These are phyloP conservation scores for Neotoxoptera formosana DNA, from an alignment of 1,140 invertebrate species.

Conservation along the genomic window DNA sequence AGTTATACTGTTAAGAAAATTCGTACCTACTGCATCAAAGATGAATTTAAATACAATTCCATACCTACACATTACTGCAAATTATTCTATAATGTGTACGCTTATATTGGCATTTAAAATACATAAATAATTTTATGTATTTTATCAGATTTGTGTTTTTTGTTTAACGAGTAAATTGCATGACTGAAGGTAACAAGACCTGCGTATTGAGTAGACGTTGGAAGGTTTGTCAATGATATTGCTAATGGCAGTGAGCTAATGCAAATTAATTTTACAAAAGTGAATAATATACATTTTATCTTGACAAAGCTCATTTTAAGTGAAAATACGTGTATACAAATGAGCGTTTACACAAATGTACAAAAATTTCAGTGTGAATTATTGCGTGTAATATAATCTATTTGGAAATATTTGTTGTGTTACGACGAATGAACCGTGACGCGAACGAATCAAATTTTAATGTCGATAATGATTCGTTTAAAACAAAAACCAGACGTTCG, in stretches of 20 bases:
- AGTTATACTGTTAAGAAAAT: neutral
- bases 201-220: neutral
- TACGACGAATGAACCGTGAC: neutral
- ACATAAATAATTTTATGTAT: neutral
- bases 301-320: neutral
- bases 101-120: neutral
- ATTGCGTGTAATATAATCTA: neutral
- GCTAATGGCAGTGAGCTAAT: neutral
- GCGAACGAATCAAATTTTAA: neutral
- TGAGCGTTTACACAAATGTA: neutral
- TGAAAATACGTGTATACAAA: neutral
- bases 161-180: neutral
- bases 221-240: neutral
- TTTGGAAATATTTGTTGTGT: neutral
- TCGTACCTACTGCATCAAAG: neutral
- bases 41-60: neutral
- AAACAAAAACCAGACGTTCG: neutral
- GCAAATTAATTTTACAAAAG: neutral
- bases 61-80: neutral
- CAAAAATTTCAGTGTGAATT: neutral
- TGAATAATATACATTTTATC: neutral
- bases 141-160: slow-evolving; percentile 1
- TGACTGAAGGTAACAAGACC: too few relatives aligned
- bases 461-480: neutral
- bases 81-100: neutral